Evolutionary conservation across 2,797 vertebrate species (phyloP).

Genomic region (Syncerus caffer): DNA sequence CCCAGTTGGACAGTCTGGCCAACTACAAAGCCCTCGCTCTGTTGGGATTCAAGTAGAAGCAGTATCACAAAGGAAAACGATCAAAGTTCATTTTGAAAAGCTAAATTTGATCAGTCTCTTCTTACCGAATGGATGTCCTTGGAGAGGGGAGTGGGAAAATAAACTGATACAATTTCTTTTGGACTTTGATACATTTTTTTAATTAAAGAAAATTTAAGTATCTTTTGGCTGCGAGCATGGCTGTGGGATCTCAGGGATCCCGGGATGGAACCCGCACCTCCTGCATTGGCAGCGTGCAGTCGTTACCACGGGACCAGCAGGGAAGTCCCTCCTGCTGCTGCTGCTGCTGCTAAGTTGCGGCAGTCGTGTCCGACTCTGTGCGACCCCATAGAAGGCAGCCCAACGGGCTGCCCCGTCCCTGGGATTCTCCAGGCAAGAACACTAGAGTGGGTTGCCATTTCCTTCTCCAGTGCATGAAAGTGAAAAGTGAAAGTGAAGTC

Average conservation of each 20-base stretch:
- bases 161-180: not conserved
- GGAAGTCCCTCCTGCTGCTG: not conserved
- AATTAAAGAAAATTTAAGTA: not conserved
- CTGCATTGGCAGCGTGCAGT: not conserved
- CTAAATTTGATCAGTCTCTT: not conserved
- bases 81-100: conserved; percentile 11
- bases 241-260: not conserved
- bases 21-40: not conserved
- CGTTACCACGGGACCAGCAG: not conserved
- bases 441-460: too few relatives aligned
- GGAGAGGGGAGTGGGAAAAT: not conserved
- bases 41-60: not conserved
- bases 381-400: too few relatives aligned
- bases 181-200: not conserved
- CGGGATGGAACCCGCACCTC: not conserved
- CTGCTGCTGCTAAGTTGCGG: too few relatives aligned
- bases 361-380: too few relatives aligned
- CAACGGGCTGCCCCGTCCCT: too few relatives aligned
- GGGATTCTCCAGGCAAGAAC: too few relatives aligned
- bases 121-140: not conserved
- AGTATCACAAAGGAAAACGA: not conserved
- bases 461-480: too few relatives aligned
- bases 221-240: not conserved
- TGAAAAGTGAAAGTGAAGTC: too few relatives aligned
- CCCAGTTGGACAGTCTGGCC: not conserved